A percentile compares a stretch with the other conserved stretches of the same genome.
Conservation (phyloP, 2,113 vertebrate genomes). For the Istiophorus platypterus region DNA sequence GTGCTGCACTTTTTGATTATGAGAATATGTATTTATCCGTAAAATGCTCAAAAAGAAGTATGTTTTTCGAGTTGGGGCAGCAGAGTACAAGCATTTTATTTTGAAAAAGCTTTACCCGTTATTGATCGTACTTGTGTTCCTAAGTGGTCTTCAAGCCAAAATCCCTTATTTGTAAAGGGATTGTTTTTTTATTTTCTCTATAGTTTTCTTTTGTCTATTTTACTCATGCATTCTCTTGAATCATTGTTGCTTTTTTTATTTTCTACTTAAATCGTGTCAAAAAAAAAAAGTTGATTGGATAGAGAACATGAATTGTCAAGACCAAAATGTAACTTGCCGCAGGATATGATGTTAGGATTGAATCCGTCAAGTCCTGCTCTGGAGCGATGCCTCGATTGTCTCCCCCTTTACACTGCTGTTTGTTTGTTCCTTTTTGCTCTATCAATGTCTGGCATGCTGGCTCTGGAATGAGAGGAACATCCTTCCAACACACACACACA, state of each 20-base stretch:
- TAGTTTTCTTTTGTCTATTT: conserved; percentile 51
- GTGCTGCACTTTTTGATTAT: conserved; percentile 94
- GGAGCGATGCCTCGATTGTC: conserved; percentile 46
- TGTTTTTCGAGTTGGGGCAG: conserved; percentile 55
- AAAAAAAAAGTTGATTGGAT: conserved; percentile 51
- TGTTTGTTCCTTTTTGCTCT: conserved; percentile 60
- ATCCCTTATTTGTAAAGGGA: conserved; percentile 81
- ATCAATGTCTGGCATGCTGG: conserved; percentile 72
- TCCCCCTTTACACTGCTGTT: conserved; percentile 33
- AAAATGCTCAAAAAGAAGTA: conserved; percentile 60
- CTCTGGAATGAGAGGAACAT: conserved; percentile 67
- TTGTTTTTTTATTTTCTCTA: conserved; percentile 44
- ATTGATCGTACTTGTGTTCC: conserved; percentile 66
- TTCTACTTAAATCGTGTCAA: conserved; percentile 59
- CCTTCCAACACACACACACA: conserved; percentile 44
- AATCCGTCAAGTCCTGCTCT: conserved; percentile 78
- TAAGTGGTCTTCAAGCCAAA: conserved; percentile 82
- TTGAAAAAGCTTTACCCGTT: conserved; percentile 74
- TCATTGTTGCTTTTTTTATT: conserved; percentile 37
- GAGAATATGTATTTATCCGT: conserved; percentile 86
- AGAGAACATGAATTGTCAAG: conserved; percentile 69
- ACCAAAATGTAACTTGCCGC: conserved; percentile 75
- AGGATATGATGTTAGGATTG: conserved; percentile 79
- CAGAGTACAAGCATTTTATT: conserved; percentile 64
- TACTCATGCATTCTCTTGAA: conserved; percentile 63